These are phyloP conservation scores for Chaetogeoica ovagalla DNA, from an alignment of 2,888 invertebrate species.

Conservation along the genomic window DNA sequence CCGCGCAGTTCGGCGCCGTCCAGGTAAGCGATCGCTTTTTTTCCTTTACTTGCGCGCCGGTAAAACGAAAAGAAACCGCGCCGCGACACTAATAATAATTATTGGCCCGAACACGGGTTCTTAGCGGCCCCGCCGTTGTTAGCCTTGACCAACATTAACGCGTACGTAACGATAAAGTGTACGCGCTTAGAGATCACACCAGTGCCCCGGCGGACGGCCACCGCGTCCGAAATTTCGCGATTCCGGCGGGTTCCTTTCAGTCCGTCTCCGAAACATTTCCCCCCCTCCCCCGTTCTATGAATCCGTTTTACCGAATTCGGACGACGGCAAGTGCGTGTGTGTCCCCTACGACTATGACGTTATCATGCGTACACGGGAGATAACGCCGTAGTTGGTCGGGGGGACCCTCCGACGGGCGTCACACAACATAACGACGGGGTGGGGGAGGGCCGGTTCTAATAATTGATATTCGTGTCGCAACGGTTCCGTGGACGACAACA, in stretches of 20 bases:
- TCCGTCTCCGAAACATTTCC: too few species aligned
- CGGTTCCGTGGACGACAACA: background rate
- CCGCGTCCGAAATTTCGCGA: background rate
- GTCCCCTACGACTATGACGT: too few species aligned
- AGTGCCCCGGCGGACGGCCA: background rate
- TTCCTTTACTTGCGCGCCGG: background rate
- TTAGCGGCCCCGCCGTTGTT: background rate
- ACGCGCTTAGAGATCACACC: background rate
- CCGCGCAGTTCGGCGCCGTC: constrained; percentile 25
- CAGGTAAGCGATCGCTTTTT: constrained; percentile 21
- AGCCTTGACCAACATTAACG: constrained; percentile 34
- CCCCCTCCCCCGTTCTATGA: too few species aligned
- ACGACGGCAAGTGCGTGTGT: too few species aligned
- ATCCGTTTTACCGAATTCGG: too few species aligned
- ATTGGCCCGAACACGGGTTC: constrained; percentile 1
- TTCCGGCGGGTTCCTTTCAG: background rate
- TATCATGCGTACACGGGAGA: too few species aligned
- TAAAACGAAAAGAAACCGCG: background rate
- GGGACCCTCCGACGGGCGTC: too few species aligned
- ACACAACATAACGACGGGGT: too few species aligned
- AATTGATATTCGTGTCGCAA: too few species aligned
- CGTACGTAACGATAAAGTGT: background rate
- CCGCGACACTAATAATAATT: background rate
- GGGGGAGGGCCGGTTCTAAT: too few species aligned
- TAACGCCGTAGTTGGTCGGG: too few species aligned